Conservation (phyloP, 1,140 invertebrate species). For the Neomicropteryx cornuta region DNA sequence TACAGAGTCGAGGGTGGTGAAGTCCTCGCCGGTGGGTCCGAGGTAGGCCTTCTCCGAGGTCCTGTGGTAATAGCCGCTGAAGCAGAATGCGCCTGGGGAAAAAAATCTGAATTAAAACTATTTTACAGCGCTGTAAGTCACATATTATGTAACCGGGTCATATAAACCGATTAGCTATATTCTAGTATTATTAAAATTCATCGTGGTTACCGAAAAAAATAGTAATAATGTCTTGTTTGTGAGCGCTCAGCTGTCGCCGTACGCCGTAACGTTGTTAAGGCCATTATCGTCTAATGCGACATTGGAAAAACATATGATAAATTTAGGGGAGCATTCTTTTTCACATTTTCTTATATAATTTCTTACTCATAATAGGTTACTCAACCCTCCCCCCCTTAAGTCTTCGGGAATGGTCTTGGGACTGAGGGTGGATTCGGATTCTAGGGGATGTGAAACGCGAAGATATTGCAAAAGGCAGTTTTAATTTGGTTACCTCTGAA, state of each 20-base stretch:
- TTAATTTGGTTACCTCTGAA: slow-evolving; percentile 34
- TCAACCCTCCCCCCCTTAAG: neutral
- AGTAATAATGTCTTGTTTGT: neutral
- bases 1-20: slow-evolving; percentile 29
- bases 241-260: neutral
- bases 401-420: slow-evolving; percentile 1
- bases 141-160: neutral
- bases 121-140: too few species aligned
- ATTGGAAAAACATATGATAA: slow-evolving; percentile 1
- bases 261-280: neutral
- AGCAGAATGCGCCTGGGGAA: slow-evolving; percentile 25
- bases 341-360: neutral
- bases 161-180: too few species aligned
- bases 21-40: slow-evolving; percentile 30
- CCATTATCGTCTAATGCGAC: neutral
- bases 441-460: neutral
- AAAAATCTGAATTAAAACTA: too few species aligned
- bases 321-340: neutral
- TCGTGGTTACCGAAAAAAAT: too few species aligned
- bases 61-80: slow-evolving; percentile 29
- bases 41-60: slow-evolving; percentile 32
- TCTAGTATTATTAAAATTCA: neutral
- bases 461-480: neutral
- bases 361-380: neutral
- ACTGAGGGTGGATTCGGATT: slow-evolving; percentile 1